Conservation (phyloP, 2,888 invertebrate genomes). For the Cataglyphis altisquamis region DNA sequence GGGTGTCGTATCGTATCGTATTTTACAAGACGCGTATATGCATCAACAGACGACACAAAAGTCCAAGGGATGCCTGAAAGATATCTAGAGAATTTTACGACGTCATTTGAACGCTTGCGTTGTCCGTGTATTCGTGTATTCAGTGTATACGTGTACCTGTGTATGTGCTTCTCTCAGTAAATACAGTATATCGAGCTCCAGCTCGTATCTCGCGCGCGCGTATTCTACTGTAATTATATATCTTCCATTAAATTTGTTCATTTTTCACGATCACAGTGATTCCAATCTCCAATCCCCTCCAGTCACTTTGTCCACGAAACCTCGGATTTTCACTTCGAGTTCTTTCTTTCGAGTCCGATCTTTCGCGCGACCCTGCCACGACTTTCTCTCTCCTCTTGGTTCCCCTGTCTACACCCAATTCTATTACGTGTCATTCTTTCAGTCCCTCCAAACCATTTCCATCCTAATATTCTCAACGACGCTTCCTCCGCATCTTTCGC, state of each 20-base stretch:
- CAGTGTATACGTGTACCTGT: conserved; percentile 20
- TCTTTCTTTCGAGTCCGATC: conserved; percentile 47
- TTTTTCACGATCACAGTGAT: conserved; percentile 75
- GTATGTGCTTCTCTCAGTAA: conserved; percentile 20
- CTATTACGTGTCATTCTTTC: conserved; percentile 17
- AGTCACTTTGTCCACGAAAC: conserved; percentile 52
- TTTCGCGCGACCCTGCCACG: not conserved
- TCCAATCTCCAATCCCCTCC: conserved; percentile 49
- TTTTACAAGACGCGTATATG: conserved; percentile 70
- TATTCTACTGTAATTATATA: conserved; percentile 65
- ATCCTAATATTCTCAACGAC: conserved; percentile 7
- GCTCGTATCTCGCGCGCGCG: conserved; percentile 49
- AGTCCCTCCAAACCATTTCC: conserved; percentile 39
- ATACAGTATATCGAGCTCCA: conserved; percentile 47
- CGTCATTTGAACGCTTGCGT: conserved; percentile 24
- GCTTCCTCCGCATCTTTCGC: conserved; percentile 3
- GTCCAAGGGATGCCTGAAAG: conserved; percentile 19
- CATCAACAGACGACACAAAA: conserved; percentile 24
- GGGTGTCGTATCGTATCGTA: conserved; percentile 63
- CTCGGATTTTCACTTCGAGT: conserved; percentile 48
- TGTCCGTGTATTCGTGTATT: conserved; percentile 24
- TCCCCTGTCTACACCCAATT: conserved; percentile 22
- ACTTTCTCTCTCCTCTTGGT: not conserved
- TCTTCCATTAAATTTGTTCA: conserved; percentile 71
- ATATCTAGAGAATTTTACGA: conserved; percentile 26